Evolutionary conservation across 2,113 vertebrate genomes (phyloP).

Genomic region (Alligator mississippiensis): DNA sequence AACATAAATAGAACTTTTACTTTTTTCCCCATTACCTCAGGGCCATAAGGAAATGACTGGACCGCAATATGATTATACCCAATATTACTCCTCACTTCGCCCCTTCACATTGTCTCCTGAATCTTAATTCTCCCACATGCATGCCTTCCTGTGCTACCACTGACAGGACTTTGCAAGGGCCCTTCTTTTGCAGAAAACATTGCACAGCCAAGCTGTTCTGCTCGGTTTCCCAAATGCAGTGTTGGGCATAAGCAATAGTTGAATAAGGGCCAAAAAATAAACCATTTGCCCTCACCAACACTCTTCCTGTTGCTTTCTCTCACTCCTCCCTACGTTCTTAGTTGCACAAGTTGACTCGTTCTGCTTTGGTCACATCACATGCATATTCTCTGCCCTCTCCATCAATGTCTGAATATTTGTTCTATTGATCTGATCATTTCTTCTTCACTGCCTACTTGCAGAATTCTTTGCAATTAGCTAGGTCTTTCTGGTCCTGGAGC

Average conservation of each 20-base stretch:
- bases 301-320: too few species aligned
- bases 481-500: fast-evolving
- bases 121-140: neutral
- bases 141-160: neutral
- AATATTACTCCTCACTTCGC: neutral
- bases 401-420: neutral
- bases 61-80: neutral
- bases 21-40: neutral
- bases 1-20: neutral
- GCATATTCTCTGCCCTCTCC: neutral
- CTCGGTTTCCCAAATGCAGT: too few species aligned
- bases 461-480: neutral
- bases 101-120: neutral
- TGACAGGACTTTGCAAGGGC: neutral
- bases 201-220: fast-evolving
- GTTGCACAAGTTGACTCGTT: neutral
- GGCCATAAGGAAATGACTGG: too few species aligned
- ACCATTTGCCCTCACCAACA: fast-evolving
- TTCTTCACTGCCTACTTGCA: neutral
- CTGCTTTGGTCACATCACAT: neutral
- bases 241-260: fast-evolving
- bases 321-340: neutral
- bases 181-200: neutral
- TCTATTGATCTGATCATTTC: neutral
- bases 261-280: neutral